phyloP scores from a whole-genome alignment of 2,888 invertebrate genomes.

The Macrosiphum euphorbiae region DNA sequence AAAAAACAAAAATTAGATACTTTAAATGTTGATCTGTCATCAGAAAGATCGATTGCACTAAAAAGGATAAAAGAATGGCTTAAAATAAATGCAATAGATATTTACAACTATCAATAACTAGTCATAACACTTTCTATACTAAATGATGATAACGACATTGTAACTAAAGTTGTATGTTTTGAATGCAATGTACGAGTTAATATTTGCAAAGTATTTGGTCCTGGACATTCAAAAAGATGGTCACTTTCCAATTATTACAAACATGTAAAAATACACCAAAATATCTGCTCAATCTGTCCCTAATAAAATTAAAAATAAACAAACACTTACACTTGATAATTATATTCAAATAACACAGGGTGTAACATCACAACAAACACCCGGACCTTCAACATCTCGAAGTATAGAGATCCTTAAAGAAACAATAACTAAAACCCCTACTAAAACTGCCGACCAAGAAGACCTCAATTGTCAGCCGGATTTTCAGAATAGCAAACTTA shows the following conservation, averaged over 20 bases:
- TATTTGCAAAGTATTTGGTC: background rate
- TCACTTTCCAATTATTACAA: background rate
- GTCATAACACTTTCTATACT: too few relatives aligned
- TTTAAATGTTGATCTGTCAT: too few relatives aligned
- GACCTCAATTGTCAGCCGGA: background rate
- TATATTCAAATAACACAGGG: background rate
- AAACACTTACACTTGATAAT: background rate
- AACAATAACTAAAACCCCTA: too few relatives aligned
- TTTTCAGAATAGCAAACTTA: background rate
- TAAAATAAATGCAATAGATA: too few relatives aligned
- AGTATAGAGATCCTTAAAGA: background rate
- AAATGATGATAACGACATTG: too few relatives aligned
- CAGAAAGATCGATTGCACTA: too few relatives aligned
- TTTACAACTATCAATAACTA: too few relatives aligned
- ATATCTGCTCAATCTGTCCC: background rate
- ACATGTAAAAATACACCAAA: background rate
- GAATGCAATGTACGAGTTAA: background rate
- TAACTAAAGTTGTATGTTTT: background rate
- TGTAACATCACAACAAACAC: background rate
- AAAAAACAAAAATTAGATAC: too few relatives aligned
- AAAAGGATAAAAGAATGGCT: too few relatives aligned
- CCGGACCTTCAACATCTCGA: background rate
- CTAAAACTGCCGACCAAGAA: background rate
- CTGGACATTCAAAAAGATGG: background rate
- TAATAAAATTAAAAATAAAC: background rate